Conservation (phyloP, 1,140 invertebrate species). For the Ptiloglossa arizonensis region DNA sequence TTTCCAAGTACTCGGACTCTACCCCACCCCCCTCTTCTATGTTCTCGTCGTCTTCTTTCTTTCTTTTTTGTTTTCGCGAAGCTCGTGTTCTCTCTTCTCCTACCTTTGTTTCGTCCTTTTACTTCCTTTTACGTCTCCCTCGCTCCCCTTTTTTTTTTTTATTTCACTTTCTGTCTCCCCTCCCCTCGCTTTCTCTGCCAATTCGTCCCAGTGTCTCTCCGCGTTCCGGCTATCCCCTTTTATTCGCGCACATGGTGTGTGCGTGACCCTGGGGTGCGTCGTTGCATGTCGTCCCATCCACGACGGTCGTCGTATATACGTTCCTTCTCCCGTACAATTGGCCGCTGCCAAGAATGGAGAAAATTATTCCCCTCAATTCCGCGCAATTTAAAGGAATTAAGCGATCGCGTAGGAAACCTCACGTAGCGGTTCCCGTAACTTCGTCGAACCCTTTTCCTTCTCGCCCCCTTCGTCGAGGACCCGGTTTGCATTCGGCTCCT, state of each 20-base stretch:
- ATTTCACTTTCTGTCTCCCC: neutral
- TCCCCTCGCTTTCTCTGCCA: neutral
- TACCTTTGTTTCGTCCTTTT: constrained; percentile 12
- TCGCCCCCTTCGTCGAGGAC: neutral
- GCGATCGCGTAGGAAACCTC: constrained; percentile 59
- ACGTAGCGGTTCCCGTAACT: constrained; percentile 22
- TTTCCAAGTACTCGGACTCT: neutral
- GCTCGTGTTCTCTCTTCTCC: constrained; percentile 1
- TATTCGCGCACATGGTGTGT: constrained; percentile 43
- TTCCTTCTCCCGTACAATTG: constrained; percentile 69
- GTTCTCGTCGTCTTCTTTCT: no score
- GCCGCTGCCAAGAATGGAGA: constrained; percentile 73
- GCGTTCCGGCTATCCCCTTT: constrained; percentile 16
- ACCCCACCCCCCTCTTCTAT: neutral
- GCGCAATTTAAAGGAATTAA: constrained; percentile 79
- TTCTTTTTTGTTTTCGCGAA: constrained; percentile 9
- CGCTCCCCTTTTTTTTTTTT: constrained; percentile 2
- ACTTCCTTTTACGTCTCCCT: constrained; percentile 20
- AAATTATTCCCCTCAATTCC: constrained; percentile 79
- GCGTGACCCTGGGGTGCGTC: constrained; percentile 69
- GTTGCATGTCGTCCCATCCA: constrained; percentile 64
- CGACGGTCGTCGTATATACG: constrained; percentile 12
- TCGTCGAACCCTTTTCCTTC: constrained; percentile 25
- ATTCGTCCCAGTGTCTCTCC: neutral
- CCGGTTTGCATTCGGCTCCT: neutral